A percentile compares a stretch with the other conserved stretches of the same genome.
phyloP scores from a whole-genome alignment of 35 echinoderm and acorn worm species.

The Chiridota heheva region DNA sequence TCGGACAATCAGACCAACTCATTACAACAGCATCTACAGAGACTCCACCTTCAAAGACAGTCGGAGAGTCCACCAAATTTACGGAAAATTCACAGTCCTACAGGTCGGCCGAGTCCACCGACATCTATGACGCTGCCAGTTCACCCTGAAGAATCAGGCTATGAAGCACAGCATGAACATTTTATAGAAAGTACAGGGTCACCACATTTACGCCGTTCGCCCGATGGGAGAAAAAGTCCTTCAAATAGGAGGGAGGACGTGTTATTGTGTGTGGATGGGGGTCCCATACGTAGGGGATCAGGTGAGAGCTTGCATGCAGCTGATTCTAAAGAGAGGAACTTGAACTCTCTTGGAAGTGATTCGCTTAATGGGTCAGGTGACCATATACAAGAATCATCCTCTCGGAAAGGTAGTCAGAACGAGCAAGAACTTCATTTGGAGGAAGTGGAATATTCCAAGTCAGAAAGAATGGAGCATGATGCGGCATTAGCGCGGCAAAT shows the following conservation, averaged over 20 bases:
- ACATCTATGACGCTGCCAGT: constrained; percentile 72
- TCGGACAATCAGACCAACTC: constrained; percentile 66
- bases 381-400: background rate
- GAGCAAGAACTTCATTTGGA: background rate
- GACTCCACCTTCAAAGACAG: constrained; percentile 67
- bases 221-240: constrained; percentile 37
- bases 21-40: constrained; percentile 78
- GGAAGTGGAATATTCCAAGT: background rate
- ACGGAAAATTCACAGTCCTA: constrained; percentile 72
- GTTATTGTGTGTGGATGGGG: too few relatives aligned
- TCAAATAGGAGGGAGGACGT: too few relatives aligned
- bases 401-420: constrained; percentile 14
- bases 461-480: background rate
- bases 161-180: constrained; percentile 39
- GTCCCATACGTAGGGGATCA: constrained; percentile 6
- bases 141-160: constrained; percentile 70
- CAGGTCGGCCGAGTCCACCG: constrained; percentile 68
- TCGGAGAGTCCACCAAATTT: constrained; percentile 83
- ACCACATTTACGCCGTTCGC: constrained; percentile 39
- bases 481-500: constrained; percentile 10
- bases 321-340: background rate
- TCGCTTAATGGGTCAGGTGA: constrained; percentile 28
- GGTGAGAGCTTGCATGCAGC: constrained; percentile 21
- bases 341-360: constrained; percentile 26
- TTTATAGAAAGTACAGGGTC: constrained; percentile 45